Percentiles rank a stretch among this genome's conserved stretches.
Evolutionary conservation across 2,888 invertebrate species (phyloP).

Genomic region (Scaptomyza cyrtandrae): DNA sequence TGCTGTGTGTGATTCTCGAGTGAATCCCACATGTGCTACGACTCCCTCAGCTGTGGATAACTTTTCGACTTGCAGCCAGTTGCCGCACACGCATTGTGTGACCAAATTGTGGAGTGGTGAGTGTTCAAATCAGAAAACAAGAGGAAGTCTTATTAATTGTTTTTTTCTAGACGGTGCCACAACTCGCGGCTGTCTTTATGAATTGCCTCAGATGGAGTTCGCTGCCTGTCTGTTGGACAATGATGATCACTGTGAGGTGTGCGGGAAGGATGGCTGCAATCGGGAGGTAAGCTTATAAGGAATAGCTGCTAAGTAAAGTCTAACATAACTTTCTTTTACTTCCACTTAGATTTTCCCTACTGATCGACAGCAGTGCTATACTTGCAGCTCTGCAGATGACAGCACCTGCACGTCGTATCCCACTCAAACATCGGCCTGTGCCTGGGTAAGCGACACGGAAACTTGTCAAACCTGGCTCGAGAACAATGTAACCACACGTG

Average conservation of each 20-base stretch:
- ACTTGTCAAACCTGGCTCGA: constrained; percentile 68
- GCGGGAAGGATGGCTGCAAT: constrained; percentile 76
- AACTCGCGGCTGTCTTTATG: constrained; percentile 74
- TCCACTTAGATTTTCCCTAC: constrained; percentile 74
- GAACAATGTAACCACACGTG: constrained; percentile 76
- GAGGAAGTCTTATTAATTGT: neutral
- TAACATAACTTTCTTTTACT: neutral
- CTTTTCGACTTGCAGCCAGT: constrained; percentile 60
- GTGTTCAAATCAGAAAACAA: neutral
- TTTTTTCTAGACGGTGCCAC: constrained; percentile 73
- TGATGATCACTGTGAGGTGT: constrained; percentile 69
- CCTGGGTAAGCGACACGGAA: constrained; percentile 65
- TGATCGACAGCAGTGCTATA: constrained; percentile 76
- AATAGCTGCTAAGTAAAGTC: neutral
- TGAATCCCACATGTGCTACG: constrained; percentile 71
- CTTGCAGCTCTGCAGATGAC: constrained; percentile 75
- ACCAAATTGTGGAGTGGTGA: constrained; percentile 63
- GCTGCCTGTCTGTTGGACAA: constrained; percentile 72
- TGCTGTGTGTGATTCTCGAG: constrained; percentile 72
- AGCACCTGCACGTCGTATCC: constrained; percentile 76
- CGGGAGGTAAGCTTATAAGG: constrained; percentile 60
- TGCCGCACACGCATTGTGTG: constrained; percentile 77
- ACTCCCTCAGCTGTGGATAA: constrained; percentile 58
- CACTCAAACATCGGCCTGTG: constrained; percentile 54
- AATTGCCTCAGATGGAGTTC: constrained; percentile 67